A percentile compares a stretch with the other conserved stretches of the same genome.
phyloP scores from a whole-genome alignment of 2,113 vertebrate genomes.

The Hystrix brachyura region DNA sequence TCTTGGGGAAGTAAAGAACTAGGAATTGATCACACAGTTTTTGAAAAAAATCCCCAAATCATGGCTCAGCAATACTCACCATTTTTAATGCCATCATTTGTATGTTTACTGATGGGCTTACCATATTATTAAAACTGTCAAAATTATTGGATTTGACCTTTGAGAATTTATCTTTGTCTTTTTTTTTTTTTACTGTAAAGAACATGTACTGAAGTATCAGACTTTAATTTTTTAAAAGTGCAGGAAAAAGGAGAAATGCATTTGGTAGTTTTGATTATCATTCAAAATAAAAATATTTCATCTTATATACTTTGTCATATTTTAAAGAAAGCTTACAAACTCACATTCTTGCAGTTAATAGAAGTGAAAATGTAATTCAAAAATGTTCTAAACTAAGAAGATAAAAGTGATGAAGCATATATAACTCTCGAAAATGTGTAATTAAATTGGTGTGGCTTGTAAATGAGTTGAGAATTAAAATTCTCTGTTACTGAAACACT shows the following conservation, averaged over 20 bases:
- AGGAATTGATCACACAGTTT: not conserved
- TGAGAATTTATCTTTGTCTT: not conserved
- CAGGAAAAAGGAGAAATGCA: not conserved
- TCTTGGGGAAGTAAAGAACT: constrained; percentile 8
- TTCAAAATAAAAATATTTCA: not conserved
- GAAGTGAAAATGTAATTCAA: constrained; percentile 63
- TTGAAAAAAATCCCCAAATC: not conserved
- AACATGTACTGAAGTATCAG: not conserved
- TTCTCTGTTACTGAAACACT: constrained; percentile 48
- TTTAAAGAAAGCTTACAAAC: constrained; percentile 33
- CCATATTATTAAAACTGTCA: not conserved
- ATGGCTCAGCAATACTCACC: not conserved
- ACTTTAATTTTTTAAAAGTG: not conserved
- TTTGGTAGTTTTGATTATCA: not conserved
- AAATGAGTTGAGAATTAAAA: constrained; percentile 70
- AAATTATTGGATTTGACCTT: not conserved
- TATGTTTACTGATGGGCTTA: not conserved
- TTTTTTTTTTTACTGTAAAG: not conserved
- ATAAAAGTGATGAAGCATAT: not conserved
- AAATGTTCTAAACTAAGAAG: constrained; percentile 23
- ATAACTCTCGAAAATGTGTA: constrained; percentile 8
- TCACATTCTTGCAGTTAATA: not conserved
- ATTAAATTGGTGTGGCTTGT: not conserved
- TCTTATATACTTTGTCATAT: not conserved
- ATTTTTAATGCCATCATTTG: not conserved